Evolutionary conservation across 37 sponge, comb jelly and placozoan genomes (phyloP), one percentile per base, ranked within the genome.

Genomic region (Spongilla lacustris): DNA sequence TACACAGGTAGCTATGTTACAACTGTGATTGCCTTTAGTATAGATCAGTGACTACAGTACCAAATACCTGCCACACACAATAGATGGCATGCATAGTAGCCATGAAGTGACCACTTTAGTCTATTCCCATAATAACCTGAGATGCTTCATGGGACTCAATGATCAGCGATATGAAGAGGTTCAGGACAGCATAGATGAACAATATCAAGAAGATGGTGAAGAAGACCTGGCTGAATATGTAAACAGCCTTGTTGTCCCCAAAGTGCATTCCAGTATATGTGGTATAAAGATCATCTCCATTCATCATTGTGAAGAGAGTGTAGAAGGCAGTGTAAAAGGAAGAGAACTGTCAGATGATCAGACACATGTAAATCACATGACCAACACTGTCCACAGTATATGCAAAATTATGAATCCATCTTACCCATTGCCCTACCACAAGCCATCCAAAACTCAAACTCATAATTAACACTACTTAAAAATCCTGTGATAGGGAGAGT

Each of bases 271-370:
- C 17, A 36, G 19, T 81, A 58, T 75, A 85, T 5, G 81, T 81
- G 58, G 29, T 69, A 67, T 74, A 85, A 27, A 90, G 85, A 66
- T 84, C 85, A 76, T 90, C 91, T 71, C 91, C 91, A 76, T 90
- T 90, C 36, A 90, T 30, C 14, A 90, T 78, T 31, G 81, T 27
- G 69, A 90, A 90, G 26, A 90, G 77, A 2, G 70, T 76, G 68
- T 90, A 86, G 73, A 81, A 29, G 14, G 82, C 14, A 1, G 27
- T 70, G 28, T 70, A 24, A 26, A 85, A 81, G 29, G 29, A 25
- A 2, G n/a, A 28, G 27, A 90, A 90, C 82, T 86, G 71, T 17
- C 21, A 1, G 37, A 41, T 41, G 3, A 9, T 41, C 6, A 41
- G 6, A 9, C 3, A 41, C 41, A 41, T 41, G 6, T 41, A 41